A percentile compares a stretch with the other conserved stretches of the same genome.
phyloP scores from a whole-genome alignment of 1,140 invertebrate genomes.

The Dreissena rostriformis region DNA sequence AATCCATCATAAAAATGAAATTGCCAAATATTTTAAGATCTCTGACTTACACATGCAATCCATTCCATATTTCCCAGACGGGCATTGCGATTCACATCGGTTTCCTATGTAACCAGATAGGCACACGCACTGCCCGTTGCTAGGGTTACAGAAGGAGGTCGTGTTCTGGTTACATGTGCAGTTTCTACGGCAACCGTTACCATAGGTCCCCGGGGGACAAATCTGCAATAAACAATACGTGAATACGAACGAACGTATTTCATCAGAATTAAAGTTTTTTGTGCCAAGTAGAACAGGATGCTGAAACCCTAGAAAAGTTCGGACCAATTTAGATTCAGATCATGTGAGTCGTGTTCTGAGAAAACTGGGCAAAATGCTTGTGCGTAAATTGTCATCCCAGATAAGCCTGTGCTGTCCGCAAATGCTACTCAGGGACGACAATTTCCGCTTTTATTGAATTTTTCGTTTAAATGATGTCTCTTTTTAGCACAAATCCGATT shows the following conservation, averaged over 20 bases:
- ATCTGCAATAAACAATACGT: slow-evolving; percentile 21
- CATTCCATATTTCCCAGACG: too few species aligned
- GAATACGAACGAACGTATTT: background rate
- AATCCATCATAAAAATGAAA: too few species aligned
- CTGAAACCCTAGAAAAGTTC: background rate
- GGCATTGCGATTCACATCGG: slow-evolving; percentile 15
- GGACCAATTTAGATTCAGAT: background rate
- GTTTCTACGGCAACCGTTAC: slow-evolving; percentile 60
- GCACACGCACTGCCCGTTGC: slow-evolving; percentile 74
- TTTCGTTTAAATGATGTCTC: too few species aligned
- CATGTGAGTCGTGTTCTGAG: too few species aligned
- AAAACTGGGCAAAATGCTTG: too few species aligned
- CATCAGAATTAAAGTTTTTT: background rate
- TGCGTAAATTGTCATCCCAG: too few species aligned
- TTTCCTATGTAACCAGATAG: background rate
- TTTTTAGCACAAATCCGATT: too few species aligned
- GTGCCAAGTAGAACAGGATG: background rate
- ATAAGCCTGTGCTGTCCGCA: too few species aligned
- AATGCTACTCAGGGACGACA: too few species aligned
- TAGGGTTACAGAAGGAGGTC: slow-evolving; percentile 86
- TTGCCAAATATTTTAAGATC: too few species aligned
- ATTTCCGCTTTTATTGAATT: too few species aligned
- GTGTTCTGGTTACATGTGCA: slow-evolving; percentile 81
- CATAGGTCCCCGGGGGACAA: slow-evolving; percentile 62
- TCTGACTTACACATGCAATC: too few species aligned